Conservation (phyloP, 2,888 invertebrate species). For the Odontomyia ornata region DNA sequence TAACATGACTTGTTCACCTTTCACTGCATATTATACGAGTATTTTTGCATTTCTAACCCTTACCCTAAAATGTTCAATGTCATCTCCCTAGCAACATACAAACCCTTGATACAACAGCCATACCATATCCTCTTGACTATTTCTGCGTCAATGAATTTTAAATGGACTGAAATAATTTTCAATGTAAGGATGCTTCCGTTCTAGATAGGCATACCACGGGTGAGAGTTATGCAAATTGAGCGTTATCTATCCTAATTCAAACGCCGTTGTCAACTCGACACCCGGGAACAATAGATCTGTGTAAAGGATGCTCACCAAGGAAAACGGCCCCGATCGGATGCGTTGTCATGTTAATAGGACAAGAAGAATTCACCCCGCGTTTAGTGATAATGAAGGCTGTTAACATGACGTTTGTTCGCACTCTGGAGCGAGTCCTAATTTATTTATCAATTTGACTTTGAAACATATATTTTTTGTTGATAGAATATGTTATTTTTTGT, state of each 20-base stretch:
- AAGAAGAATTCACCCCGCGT: slow-evolving; percentile 8
- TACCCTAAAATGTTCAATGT: too few relatives aligned
- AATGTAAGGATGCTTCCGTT: not conserved
- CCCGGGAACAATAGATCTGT: slow-evolving; percentile 27
- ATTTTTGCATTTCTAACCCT: too few relatives aligned
- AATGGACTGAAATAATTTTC: not conserved
- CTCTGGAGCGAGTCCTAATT: not conserved
- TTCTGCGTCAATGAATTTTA: slow-evolving; percentile 39
- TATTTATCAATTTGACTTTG: not conserved
- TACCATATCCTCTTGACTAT: slow-evolving; percentile 36
- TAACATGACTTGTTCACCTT: too few relatives aligned
- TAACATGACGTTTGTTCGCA: slow-evolving; percentile 34
- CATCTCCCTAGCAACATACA: not conserved
- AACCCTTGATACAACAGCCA: slow-evolving; percentile 30
- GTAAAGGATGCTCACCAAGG: not conserved
- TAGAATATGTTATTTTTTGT: not conserved
- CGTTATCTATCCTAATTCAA: slow-evolving; percentile 35
- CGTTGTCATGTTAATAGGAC: not conserved
- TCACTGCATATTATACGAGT: too few relatives aligned
- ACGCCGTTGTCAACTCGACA: slow-evolving; percentile 33
- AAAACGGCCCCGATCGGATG: too few relatives aligned
- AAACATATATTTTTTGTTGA: slow-evolving; percentile 1
- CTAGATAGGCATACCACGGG: not conserved
- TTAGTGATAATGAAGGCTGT: slow-evolving; percentile 30
- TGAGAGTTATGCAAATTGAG: slow-evolving; percentile 42